A percentile compares a stretch with the other conserved stretches of the same genome.
Conservation (phyloP, 2,113 vertebrate genomes). For the Serilophus lunatus region DNA sequence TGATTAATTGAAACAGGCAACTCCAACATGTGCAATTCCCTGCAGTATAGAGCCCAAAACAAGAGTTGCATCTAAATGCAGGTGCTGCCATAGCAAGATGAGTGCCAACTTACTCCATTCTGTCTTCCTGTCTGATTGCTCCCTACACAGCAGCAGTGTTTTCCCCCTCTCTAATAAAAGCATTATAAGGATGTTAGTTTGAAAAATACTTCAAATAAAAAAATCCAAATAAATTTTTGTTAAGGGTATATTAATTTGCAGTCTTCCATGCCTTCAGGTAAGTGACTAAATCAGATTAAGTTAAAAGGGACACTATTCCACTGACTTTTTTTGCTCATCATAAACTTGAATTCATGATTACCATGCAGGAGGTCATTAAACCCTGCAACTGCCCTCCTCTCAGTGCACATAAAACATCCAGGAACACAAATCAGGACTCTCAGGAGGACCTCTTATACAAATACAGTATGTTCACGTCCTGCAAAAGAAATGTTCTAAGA, state of each 20-base stretch:
- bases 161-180: background rate
- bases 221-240: background rate
- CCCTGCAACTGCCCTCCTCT: background rate
- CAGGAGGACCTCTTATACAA: background rate
- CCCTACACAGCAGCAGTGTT: background rate
- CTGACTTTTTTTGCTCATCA: background rate
- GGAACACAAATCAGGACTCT: background rate
- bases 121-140: background rate
- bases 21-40: background rate
- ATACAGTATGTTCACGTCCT: background rate
- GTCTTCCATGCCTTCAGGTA: background rate
- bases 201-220: background rate
- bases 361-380: background rate
- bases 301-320: background rate
- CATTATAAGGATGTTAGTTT: background rate
- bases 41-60: background rate
- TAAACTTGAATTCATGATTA: background rate
- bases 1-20: background rate
- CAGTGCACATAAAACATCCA: background rate
- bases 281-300: background rate
- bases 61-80: background rate
- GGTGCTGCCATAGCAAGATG: background rate
- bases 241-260: background rate
- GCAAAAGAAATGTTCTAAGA: background rate
- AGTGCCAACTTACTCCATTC: background rate